A percentile compares a stretch with the other conserved stretches of the same genome.
These are phyloP conservation scores for Ceratotherium simum DNA, from an alignment of 2,113 vertebrate genomes.

Conservation along the genomic window DNA sequence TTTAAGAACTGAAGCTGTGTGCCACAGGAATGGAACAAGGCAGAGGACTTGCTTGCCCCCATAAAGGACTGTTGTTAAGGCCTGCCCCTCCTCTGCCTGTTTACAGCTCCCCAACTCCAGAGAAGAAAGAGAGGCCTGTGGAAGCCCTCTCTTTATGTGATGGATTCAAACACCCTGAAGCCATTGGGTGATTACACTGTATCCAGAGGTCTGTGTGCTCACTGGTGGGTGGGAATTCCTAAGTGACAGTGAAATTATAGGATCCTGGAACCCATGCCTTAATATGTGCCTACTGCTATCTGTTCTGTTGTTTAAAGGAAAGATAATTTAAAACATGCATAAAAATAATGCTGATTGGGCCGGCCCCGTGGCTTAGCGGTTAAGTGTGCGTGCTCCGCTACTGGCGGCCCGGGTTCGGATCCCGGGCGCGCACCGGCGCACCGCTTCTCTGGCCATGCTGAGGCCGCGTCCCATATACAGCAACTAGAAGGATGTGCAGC, in stretches of 20 bases:
- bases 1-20: neutral
- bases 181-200: constrained; percentile 2
- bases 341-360: neutral
- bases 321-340: constrained; percentile 39
- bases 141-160: constrained; percentile 15
- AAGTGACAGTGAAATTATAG: neutral
- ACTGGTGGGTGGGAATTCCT: neutral
- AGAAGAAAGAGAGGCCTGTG: constrained; percentile 59
- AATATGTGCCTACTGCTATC: neutral
- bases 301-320: neutral
- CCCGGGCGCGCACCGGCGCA: no score
- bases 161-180: constrained; percentile 57
- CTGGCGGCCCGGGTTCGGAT: no score
- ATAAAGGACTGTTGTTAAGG: constrained; percentile 56
- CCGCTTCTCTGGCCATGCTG: no score
- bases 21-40: neutral
- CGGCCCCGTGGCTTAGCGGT: no score
- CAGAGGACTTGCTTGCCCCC: constrained; percentile 5
- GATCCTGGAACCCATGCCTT: neutral
- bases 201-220: neutral
- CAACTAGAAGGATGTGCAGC: no score
- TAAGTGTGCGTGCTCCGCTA: no score
- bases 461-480: no score
- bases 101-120: constrained; percentile 35
- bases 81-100: constrained; percentile 27